Evolutionary conservation across 2,888 invertebrate species (phyloP), one percentile per base, ranked within the genome.

Genomic region (Zootermopsis nevadensis): DNA sequence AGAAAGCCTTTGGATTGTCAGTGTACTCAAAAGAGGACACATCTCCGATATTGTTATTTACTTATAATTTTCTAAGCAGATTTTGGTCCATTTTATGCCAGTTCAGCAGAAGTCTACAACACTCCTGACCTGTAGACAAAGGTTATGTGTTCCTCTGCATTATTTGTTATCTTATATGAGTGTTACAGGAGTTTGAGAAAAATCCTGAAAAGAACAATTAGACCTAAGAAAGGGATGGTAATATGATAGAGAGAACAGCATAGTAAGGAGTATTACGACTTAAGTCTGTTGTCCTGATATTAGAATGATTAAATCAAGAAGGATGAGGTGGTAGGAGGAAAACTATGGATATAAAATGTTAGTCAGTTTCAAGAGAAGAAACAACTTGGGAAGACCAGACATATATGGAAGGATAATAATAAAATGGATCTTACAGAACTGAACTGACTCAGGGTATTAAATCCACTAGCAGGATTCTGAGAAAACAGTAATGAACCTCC

Each of bases 241-340:
- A 27, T 2, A 60, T 27, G 8, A 12, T 22, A 48, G n/a, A 55
- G 12, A 60, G 4, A 60, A n/a, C 12, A n/a, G 12, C 60, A 60
- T 10, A 60, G 12, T 12, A 27, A 6, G n/a, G 15, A 60, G 10
- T 27, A n/a, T 24, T 10, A n/a, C 2, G 12, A 4, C 7, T 60
- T 60, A 15, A 12, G 15, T 48, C 2, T 27, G n/a, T 6, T 53
- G 3, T 53, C 19, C 53, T 53, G 19, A 60, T 60, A 60, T n/a
- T 27, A 7, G 27, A 12, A 27, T 60, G 60, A 27, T n/a, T 27
- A 60, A 27, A 27, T n/a, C n/a, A 22, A 89, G 91, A 90, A 84
- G 86, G 83, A 74, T 27, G 60, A 48, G 19, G n/a, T 60, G 27
- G n/a, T 48, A 19, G 6, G 27, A 60, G 24, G 4, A 3, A 3